Evolutionary conservation across 2,113 vertebrate genomes (phyloP), one percentile per base, ranked within the genome.

Genomic region (Picathartes gymnocephalus): DNA sequence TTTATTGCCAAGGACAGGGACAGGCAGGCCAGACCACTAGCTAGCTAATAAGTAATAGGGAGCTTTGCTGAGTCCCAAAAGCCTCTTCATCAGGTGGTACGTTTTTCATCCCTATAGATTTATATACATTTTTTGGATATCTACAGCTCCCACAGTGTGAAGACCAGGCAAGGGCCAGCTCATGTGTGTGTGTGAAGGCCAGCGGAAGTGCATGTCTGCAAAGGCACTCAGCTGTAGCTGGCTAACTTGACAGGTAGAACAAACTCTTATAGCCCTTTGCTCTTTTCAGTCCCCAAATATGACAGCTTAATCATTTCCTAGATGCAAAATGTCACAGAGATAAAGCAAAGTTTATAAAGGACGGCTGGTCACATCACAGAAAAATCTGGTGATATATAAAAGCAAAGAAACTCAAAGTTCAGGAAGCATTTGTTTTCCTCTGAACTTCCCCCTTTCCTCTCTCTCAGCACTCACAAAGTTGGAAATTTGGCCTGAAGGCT

Each of bases 21-120:
- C 98, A 98, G 97, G 85, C 51, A 73, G 74, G 68, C 90, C 95
- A 96, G 96, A 97, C 94, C 95, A 96, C 96, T 69, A 79, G 97
- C 97, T 98, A 96, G 98, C 98, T 99, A 99, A 99, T 99, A 98
- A 99, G 98, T 99, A 99, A 99, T 99, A 97, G 96, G 91, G 95
- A 94, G 95, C 98, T 98, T 97, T 98, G 97, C 98, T 97, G 97
- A 98, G 94, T 95, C 95, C 94, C 97, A 96, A 94, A 95, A 88
- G 96, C 91, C 95, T 95, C 97, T 95, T 96, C 97, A 96, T 92
- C 78, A 69, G 86, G 91, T 95, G 80, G 72, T 69, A 92, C 30
- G 66, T 79, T 97, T 97, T 88, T 88, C 45, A 85, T 68, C 61
- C 45, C 20, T 45, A 35, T 9, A 58, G 21, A 42, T 80, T 35